Base-by-base conservation (phyloP, 2,797 vertebrate species). In the Pseudomugil tenellus region DNA sequence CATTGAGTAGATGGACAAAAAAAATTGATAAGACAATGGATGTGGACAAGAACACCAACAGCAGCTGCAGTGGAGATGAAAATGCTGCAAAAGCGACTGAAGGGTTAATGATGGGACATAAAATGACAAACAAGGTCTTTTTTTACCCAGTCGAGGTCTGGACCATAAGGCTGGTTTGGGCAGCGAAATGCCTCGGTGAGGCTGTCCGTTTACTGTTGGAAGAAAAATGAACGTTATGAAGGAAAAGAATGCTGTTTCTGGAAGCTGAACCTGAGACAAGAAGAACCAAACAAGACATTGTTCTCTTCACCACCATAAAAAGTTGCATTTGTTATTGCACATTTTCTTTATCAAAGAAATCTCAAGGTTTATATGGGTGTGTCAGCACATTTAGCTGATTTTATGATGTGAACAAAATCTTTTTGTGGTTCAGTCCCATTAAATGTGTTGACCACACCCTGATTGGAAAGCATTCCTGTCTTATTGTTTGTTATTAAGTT, bases 161-260 rank as follows among this genome's bases (percentile, higher is more conserved):
- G 85, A 83, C 92, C 92, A 92, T 58, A 85, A 31, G 70, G 84
- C 88, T 1, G 77, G 88, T 91, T 87, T 92, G 63, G 92, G 88
- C 1, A 76, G 83, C 74, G 87, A 79, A 34, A 90, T 29, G 79
- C 92, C 91, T 77, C 89, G 92, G 74, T 88, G 91, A 6, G 80
- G 89, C 43, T 93, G 87, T 74, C 93, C 86, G 6, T 92, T 90
- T 25, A 84, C 94, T 94, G 93, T 88, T 21, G 90, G 87, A 82
- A 91, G 79, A 92, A 85, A 86, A 91, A 31, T 54, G 61, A 79
- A 67, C 2, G 67, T 94, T 91, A 93, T 2, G 58, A 59, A 58
- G 57, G 65, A 66, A 73, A 77, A 19, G 74, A 65, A 71, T 59
- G 67, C 53, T 11, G 70, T 37, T 34, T 65, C 60, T 55, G 69